A percentile compares a stretch with the other conserved stretches of the same genome.
These are phyloP conservation scores for Lithobius niger DNA, from an alignment of 1,140 invertebrate genomes.

Conservation along the genomic window DNA sequence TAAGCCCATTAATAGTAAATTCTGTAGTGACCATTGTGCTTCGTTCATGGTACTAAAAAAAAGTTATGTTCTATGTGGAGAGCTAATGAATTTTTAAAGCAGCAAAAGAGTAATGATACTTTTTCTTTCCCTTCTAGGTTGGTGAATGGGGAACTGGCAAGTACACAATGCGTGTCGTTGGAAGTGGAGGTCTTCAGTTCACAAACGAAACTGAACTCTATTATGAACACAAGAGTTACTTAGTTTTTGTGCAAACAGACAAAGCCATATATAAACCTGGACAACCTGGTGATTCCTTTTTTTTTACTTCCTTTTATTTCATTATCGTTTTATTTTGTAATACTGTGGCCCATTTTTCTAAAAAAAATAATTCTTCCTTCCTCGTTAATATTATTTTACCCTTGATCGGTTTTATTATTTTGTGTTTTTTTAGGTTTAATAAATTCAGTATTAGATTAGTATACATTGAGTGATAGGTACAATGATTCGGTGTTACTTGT, in stretches of 20 bases:
- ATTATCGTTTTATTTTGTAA: neutral
- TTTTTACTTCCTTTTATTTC: neutral
- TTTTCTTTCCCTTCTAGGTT: slow-evolving; percentile 38
- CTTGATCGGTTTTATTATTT: too few relatives aligned
- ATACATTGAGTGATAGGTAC: too few relatives aligned
- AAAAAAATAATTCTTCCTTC: neutral
- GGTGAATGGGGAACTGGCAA: slow-evolving; percentile 55
- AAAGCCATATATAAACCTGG: slow-evolving; percentile 85
- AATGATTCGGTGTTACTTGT: too few relatives aligned
- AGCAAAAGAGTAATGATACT: too few relatives aligned
- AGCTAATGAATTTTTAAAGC: too few relatives aligned
- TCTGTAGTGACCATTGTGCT: too few relatives aligned
- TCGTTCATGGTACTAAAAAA: too few relatives aligned
- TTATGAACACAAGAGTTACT: slow-evolving; percentile 70
- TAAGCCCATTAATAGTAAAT: too few relatives aligned
- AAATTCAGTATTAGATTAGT: too few relatives aligned
- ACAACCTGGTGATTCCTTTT: slow-evolving; percentile 33
- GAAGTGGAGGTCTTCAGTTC: slow-evolving; percentile 59
- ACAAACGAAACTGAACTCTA: slow-evolving; percentile 51
- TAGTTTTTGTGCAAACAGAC: slow-evolving; percentile 86
- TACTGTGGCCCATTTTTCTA: slow-evolving; percentile 5
- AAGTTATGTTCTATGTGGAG: too few relatives aligned
- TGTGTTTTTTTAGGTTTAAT: too few relatives aligned
- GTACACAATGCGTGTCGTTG: slow-evolving; percentile 58
- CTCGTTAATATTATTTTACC: neutral